phyloP scores from a whole-genome alignment of 2,113 vertebrate genomes.

The Ceyx cyanopectus region DNA sequence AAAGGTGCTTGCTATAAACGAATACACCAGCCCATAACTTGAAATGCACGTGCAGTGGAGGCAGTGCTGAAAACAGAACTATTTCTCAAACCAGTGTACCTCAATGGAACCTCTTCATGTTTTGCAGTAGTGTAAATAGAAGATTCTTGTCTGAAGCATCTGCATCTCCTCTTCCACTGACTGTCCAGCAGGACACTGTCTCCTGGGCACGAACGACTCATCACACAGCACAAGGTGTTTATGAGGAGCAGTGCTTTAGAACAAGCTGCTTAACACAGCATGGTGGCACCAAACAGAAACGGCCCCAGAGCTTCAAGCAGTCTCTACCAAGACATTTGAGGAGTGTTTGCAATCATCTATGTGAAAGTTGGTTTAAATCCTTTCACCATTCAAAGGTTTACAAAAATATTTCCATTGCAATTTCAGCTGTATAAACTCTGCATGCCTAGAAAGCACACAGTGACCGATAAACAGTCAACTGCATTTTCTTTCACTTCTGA shows the following conservation, averaged over 20 bases:
- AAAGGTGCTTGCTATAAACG: neutral
- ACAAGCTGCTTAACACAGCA: conserved; percentile 22
- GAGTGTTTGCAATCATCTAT: neutral
- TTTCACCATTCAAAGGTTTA: neutral
- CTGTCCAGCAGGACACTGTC: conserved; percentile 42
- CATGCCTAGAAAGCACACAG: neutral
- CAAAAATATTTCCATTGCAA: neutral
- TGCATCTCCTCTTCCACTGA: conserved; percentile 48
- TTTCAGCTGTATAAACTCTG: neutral
- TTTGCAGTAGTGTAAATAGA: conserved; percentile 27
- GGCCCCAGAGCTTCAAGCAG: neutral
- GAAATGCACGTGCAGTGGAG: neutral
- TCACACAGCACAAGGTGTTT: conserved; percentile 51
- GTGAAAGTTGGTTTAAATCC: neutral
- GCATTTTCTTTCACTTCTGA: neutral
- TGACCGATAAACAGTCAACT: neutral
- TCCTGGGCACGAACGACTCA: conserved; percentile 34
- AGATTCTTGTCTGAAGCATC: conserved; percentile 61
- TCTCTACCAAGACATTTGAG: neutral
- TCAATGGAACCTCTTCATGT: neutral
- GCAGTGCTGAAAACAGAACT: conserved; percentile 26
- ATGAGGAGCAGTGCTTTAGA: neutral
- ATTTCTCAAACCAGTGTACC: neutral
- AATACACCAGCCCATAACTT: neutral
- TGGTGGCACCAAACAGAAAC: neutral